Evolutionary conservation across 1,140 invertebrate genomes (phyloP).

Genomic region (Cyclargus thomasi): DNA sequence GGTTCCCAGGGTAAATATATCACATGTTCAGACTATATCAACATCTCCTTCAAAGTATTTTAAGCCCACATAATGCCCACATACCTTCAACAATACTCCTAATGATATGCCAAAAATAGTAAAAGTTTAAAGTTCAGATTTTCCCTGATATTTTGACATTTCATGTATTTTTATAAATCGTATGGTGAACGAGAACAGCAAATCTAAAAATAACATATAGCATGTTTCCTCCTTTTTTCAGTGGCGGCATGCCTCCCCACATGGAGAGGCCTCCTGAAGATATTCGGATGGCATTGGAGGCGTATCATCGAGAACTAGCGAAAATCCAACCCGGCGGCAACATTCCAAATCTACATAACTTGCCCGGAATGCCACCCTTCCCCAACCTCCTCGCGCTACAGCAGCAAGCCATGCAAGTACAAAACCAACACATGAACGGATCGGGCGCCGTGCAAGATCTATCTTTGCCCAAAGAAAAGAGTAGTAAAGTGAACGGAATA

Average conservation of each 20-base stretch:
- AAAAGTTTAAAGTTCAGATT: neutral
- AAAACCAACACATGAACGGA: conserved; percentile 77
- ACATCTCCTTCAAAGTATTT: neutral
- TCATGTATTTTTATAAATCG: conserved; percentile 10
- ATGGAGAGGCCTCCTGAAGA: conserved; percentile 81
- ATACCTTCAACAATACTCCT: no score
- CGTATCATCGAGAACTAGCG: conserved; percentile 93
- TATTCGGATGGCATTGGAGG: conserved; percentile 90
- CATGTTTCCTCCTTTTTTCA: conserved; percentile 89
- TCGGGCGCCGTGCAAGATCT: conserved; percentile 87
- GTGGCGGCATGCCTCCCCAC: conserved; percentile 81
- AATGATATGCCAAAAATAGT: neutral
- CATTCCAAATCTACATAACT: conserved; percentile 76
- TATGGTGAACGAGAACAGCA: conserved; percentile 78
- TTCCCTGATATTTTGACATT: neutral
- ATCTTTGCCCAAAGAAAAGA: conserved; percentile 87
- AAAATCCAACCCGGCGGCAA: conserved; percentile 83
- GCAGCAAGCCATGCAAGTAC: conserved; percentile 82
- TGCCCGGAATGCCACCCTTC: conserved; percentile 78
- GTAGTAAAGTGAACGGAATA: conserved; percentile 82
- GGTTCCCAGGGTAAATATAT: conserved; percentile 80
- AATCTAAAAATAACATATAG: conserved; percentile 80
- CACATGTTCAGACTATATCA: conserved; percentile 9
- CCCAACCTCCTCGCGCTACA: conserved; percentile 83
- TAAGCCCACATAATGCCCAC: no score